These are phyloP conservation scores for Tinea semifulvella DNA, from an alignment of 2,888 invertebrate genomes.

Conservation along the genomic window DNA sequence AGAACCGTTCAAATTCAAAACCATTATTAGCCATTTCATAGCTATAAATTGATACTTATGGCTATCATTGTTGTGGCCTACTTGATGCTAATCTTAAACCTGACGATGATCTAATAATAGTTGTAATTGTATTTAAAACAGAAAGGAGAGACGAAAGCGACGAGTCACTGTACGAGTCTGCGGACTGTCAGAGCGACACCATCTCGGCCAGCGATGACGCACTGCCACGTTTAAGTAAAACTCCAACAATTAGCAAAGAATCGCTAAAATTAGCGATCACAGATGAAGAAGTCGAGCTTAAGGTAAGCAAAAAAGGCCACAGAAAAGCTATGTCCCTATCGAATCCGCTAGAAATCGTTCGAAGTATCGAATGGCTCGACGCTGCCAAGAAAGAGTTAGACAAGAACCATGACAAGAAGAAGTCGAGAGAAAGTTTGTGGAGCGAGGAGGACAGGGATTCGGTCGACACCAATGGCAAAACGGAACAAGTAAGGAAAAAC, in stretches of 20 bases:
- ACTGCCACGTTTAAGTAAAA: slow-evolving; percentile 42
- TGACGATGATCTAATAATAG: too few species aligned
- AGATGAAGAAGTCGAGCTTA: slow-evolving; percentile 50
- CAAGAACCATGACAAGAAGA: slow-evolving; percentile 49
- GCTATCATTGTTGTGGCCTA: background rate
- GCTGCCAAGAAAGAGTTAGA: slow-evolving; percentile 45
- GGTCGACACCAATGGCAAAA: slow-evolving; percentile 42
- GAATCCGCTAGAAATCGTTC: slow-evolving; percentile 57
- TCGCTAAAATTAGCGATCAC: slow-evolving; percentile 55
- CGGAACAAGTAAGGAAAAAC: slow-evolving; percentile 46
- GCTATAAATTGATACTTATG: too few species aligned
- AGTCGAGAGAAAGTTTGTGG: slow-evolving; percentile 58
- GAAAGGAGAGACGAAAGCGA: slow-evolving; percentile 59
- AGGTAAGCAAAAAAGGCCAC: slow-evolving; percentile 45
- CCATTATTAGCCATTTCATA: too few species aligned
- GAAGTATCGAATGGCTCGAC: slow-evolving; percentile 55
- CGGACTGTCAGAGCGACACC: slow-evolving; percentile 55
- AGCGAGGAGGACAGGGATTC: slow-evolving; percentile 59
- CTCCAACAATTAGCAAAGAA: slow-evolving; percentile 56
- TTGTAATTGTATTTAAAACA: slow-evolving; percentile 29
- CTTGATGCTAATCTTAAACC: too few species aligned
- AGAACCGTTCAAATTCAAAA: too few species aligned
- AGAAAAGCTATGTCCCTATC: slow-evolving; percentile 60
- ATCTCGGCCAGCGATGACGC: slow-evolving; percentile 57
- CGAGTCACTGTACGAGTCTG: slow-evolving; percentile 58